Evolutionary conservation across 1,140 invertebrate genomes (phyloP).

Genomic region (Triops cancriformis): DNA sequence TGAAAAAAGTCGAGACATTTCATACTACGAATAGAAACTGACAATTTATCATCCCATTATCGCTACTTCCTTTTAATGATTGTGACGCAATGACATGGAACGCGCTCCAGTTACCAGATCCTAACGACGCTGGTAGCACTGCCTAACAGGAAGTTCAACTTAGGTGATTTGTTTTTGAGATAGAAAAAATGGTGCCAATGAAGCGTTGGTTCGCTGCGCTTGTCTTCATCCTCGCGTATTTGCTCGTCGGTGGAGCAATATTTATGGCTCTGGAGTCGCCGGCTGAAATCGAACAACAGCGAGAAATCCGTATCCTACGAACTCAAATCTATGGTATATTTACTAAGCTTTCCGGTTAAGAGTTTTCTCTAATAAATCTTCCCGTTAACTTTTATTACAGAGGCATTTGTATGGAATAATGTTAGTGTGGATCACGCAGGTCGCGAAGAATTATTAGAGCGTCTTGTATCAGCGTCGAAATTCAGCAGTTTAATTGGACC

Average conservation of each 20-base stretch:
- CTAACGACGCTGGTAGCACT: neutral
- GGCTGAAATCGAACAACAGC: conserved; percentile 49
- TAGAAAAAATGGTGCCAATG: neutral
- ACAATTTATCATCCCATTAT: neutral
- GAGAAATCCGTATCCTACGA: conserved; percentile 41
- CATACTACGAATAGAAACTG: neutral
- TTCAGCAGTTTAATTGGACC: neutral
- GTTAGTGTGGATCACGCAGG: conserved; percentile 39
- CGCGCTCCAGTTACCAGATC: neutral
- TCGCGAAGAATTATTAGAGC: conserved; percentile 57
- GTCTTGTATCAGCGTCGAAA: conserved; percentile 31
- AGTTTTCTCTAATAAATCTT: neutral
- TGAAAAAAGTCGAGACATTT: neutral
- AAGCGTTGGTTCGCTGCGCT: conserved; percentile 34
- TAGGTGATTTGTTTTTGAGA: neutral
- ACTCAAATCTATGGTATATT: conserved; percentile 35
- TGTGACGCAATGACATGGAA: too few relatives aligned
- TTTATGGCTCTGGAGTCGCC: conserved; percentile 67
- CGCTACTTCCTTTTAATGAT: neutral
- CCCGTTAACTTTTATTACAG: neutral
- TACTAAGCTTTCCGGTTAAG: neutral
- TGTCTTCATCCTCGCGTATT: conserved; percentile 59
- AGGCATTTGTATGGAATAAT: conserved; percentile 45
- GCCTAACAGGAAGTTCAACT: too few relatives aligned
- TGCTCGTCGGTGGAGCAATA: conserved; percentile 61